These are phyloP conservation scores for Cynoglossus semilaevis DNA, from an alignment of 2,113 vertebrate genomes.

Conservation along the genomic window DNA sequence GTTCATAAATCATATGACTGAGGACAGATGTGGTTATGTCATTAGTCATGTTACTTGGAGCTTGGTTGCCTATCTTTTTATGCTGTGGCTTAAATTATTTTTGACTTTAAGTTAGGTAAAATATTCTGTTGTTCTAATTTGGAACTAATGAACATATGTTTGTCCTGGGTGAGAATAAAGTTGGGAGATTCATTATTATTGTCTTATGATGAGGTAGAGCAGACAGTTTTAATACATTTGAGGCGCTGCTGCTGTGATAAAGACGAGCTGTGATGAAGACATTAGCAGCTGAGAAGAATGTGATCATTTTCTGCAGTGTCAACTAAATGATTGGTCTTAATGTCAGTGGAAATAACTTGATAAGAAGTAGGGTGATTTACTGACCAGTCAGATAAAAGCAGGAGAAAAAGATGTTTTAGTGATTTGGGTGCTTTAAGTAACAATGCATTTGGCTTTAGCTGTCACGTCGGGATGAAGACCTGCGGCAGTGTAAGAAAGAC, in stretches of 20 bases:
- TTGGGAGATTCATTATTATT: slow-evolving; percentile 52
- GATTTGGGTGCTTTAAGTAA: background rate
- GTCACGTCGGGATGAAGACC: slow-evolving; percentile 79
- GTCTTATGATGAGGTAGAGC: slow-evolving; percentile 43
- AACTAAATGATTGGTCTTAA: slow-evolving; percentile 23
- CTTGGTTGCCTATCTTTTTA: slow-evolving; percentile 3
- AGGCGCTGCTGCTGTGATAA: slow-evolving; percentile 28
- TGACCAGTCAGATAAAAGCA: slow-evolving; percentile 1
- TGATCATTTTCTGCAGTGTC: slow-evolving; percentile 28
- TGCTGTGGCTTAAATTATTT: slow-evolving; percentile 14
- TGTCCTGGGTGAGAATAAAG: slow-evolving; percentile 44
- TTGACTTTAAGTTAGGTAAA: slow-evolving; percentile 31
- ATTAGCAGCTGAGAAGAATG: slow-evolving; percentile 40
- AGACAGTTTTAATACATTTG: slow-evolving; percentile 45
- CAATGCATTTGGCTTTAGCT: slow-evolving; percentile 70
- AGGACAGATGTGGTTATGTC: slow-evolving; percentile 10
- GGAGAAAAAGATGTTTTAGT: too few relatives aligned
- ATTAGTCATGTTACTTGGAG: slow-evolving; percentile 19
- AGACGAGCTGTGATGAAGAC: slow-evolving; percentile 13
- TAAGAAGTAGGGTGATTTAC: too few relatives aligned
- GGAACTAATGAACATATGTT: slow-evolving; percentile 52
- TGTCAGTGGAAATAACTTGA: slow-evolving; percentile 11
- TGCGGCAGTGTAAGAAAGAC: slow-evolving; percentile 81
- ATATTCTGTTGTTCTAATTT: slow-evolving; percentile 37
- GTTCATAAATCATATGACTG: background rate